Conservation (phyloP, 2,797 vertebrate genomes). For the Periophthalmus magnuspinnatus region DNA sequence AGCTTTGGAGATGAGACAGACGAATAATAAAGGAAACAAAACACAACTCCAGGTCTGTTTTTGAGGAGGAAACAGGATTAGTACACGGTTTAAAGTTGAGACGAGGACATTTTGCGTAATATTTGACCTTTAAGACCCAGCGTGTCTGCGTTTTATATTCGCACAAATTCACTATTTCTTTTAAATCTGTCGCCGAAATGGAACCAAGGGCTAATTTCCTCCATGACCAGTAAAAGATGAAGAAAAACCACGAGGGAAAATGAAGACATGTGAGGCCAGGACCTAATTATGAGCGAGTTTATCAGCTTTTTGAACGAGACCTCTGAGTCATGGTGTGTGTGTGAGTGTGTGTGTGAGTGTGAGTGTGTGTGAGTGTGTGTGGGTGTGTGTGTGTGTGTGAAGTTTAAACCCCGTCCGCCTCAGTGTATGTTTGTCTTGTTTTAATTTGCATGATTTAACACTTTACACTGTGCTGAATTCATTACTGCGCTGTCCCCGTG, state of each 20-base stretch:
- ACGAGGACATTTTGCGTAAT: too few species aligned
- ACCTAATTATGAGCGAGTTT: slow-evolving; percentile 6
- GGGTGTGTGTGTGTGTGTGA: background rate
- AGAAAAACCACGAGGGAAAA: slow-evolving; percentile 3
- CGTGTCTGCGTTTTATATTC: too few species aligned
- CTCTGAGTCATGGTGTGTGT: background rate
- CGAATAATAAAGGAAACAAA: too few species aligned
- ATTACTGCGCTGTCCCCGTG: background rate
- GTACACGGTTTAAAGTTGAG: too few species aligned
- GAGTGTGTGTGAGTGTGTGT: too few species aligned
- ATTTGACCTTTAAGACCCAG: too few species aligned
- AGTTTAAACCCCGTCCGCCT: slow-evolving; percentile 3
- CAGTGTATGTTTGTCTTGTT: slow-evolving; percentile 2
- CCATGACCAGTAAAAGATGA: slow-evolving; percentile 5
- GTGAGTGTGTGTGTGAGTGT: too few species aligned
- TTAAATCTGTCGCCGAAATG: background rate
- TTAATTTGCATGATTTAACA: slow-evolving; percentile 6
- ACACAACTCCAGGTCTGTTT: too few species aligned
- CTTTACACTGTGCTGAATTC: slow-evolving; percentile 4
- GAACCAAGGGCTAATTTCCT: background rate
- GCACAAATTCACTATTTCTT: background rate
- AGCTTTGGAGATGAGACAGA: too few species aligned
- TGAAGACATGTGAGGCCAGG: background rate
- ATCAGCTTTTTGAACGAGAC: background rate
- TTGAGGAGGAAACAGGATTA: too few species aligned